Percentiles rank a stretch among this genome's conserved stretches.
phyloP scores from a whole-genome alignment of 1,140 invertebrate genomes.

The Stegodyphus mimosarum region DNA sequence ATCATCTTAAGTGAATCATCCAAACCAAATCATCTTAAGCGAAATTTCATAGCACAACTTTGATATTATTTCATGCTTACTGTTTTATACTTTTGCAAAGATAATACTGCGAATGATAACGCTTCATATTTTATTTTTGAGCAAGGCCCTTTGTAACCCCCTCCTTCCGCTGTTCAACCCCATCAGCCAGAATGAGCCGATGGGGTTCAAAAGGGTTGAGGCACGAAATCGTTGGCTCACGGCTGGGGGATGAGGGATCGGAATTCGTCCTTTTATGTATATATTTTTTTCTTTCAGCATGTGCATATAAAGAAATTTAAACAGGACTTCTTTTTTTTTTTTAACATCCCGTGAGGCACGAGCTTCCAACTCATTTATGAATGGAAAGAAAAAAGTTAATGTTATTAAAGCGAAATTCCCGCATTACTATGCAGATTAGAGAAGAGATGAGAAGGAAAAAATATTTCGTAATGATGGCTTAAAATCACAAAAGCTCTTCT shows the following conservation, averaged over 20 bases:
- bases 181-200: slow-evolving; percentile 41
- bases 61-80: not conserved
- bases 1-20: too few species aligned
- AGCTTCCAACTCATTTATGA: slow-evolving; percentile 19
- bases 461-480: slow-evolving; percentile 13
- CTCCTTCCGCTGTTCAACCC: slow-evolving; percentile 19
- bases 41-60: too few species aligned
- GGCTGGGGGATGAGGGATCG: too few species aligned
- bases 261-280: not conserved
- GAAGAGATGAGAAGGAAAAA: not conserved
- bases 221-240: slow-evolving; percentile 34
- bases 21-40: too few species aligned
- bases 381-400: slow-evolving; percentile 31
- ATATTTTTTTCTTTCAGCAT: slow-evolving; percentile 4
- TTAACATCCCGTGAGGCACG: not conserved
- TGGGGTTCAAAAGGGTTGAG: slow-evolving; percentile 53
- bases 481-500: too few species aligned
- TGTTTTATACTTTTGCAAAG: too few species aligned
- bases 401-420: slow-evolving; percentile 26
- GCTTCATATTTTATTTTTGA: too few species aligned
- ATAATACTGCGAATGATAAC: too few species aligned
- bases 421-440: slow-evolving; percentile 46
- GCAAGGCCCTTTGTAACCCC: too few species aligned
- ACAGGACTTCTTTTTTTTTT: slow-evolving; percentile 16
- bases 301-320: slow-evolving; percentile 5